Evolutionary conservation across 2,113 vertebrate species (phyloP).

Genomic region (Pelvicachromis taeniatus): DNA sequence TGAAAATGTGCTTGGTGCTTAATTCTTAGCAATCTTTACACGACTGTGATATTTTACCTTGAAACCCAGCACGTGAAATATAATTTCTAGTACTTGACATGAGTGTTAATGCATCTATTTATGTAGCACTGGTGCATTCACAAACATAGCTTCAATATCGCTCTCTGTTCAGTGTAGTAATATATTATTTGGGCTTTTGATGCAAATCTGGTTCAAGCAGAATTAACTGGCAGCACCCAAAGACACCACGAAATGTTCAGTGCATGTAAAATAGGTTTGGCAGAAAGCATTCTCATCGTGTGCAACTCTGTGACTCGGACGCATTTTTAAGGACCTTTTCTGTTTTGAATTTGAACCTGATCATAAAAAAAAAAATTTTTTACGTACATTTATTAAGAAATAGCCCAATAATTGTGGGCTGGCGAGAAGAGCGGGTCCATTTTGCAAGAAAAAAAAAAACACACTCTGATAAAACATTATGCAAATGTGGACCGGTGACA

Average conservation of each 20-base stretch:
- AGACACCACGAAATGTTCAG: background rate
- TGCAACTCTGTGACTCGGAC: background rate
- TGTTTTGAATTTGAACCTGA: background rate
- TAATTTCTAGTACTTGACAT: background rate
- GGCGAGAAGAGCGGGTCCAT: background rate
- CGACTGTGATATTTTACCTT: background rate
- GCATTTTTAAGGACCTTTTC: background rate
- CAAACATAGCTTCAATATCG: background rate
- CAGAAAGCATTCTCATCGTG: background rate
- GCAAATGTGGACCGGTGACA: background rate
- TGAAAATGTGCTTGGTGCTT: background rate
- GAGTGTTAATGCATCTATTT: background rate
- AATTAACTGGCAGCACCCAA: background rate
- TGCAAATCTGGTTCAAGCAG: background rate
- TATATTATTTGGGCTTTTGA: background rate
- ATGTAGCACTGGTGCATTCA: background rate
- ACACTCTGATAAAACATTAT: background rate
- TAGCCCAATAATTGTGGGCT: background rate
- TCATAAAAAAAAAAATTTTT: background rate
- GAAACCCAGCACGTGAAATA: background rate
- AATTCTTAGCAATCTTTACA: background rate
- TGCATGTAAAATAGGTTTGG: background rate
- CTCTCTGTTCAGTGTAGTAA: background rate
- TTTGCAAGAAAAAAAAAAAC: background rate
- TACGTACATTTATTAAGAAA: background rate